Evolutionary conservation across 2,797 vertebrate genomes (phyloP).

Genomic region (Sparidentex hasta): DNA sequence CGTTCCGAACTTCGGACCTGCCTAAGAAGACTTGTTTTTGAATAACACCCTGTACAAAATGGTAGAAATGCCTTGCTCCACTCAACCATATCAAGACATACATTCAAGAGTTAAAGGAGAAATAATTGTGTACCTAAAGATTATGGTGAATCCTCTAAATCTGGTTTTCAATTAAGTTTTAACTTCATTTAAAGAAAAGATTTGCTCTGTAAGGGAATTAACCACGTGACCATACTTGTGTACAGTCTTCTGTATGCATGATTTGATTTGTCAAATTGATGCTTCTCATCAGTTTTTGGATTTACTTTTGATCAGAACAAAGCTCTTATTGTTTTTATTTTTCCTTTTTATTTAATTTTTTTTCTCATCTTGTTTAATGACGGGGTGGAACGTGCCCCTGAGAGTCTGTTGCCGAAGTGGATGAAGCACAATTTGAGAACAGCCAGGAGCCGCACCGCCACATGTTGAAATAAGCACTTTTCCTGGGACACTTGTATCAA

Average conservation of each 20-base stretch:
- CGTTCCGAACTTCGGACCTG: constrained; percentile 81
- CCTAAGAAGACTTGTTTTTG: constrained; percentile 48
- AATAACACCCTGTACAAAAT: constrained; percentile 26
- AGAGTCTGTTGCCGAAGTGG: constrained; percentile 51
- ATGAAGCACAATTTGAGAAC: constrained; percentile 81
- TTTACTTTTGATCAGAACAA: constrained; percentile 68
- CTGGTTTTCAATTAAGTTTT: constrained; percentile 73
- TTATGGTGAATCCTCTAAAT: constrained; percentile 60
- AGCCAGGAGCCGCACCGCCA: constrained; percentile 60
- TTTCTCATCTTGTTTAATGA: constrained; percentile 71
- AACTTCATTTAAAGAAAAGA: constrained; percentile 45
- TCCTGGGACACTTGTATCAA: constrained; percentile 58
- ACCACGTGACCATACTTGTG: constrained; percentile 80
- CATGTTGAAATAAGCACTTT: constrained; percentile 79
- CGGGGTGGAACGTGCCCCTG: constrained; percentile 75
- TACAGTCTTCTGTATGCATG: constrained; percentile 86
- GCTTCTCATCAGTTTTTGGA: constrained; percentile 40
- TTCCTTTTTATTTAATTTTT: background rate
- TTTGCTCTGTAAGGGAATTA: constrained; percentile 82
- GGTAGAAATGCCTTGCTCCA: constrained; percentile 44
- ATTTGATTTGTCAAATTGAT: constrained; percentile 62
- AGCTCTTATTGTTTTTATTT: constrained; percentile 79
- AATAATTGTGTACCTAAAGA: constrained; percentile 8
- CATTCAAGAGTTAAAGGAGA: constrained; percentile 27
- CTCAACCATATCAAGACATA: constrained; percentile 17